These are phyloP conservation scores for Microctonus hyperodae DNA, from an alignment of 2,888 invertebrate genomes.

Conservation along the genomic window DNA sequence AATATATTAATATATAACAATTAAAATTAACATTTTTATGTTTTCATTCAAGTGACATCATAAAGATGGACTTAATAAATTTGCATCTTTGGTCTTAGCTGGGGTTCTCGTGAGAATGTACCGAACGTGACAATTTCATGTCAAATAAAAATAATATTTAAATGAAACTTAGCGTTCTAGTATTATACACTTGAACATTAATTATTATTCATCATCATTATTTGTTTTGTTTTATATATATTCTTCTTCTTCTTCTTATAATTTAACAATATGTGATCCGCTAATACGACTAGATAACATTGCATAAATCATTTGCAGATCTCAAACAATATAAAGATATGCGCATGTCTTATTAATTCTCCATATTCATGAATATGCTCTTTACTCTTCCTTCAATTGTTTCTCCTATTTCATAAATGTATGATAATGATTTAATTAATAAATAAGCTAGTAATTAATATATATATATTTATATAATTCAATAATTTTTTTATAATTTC, in stretches of 20 bases:
- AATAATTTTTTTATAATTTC: too few species aligned
- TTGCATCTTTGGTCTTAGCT: slow-evolving; percentile 42
- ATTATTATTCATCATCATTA: slow-evolving; percentile 10
- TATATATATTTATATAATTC: too few species aligned
- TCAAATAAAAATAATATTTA: slow-evolving; percentile 36
- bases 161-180: slow-evolving; percentile 36
- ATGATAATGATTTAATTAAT: too few species aligned
- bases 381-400: too few species aligned
- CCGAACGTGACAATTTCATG: slow-evolving; percentile 38
- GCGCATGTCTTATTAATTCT: slow-evolving; percentile 37
- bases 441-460: background rate
- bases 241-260: slow-evolving; percentile 15
- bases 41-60: slow-evolving; percentile 21
- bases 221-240: slow-evolving; percentile 16
- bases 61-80: slow-evolving; percentile 25
- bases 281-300: slow-evolving; percentile 52
- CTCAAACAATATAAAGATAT: slow-evolving; percentile 50
- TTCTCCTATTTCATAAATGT: background rate
- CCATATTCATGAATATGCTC: slow-evolving; percentile 11
- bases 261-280: slow-evolving; percentile 34
- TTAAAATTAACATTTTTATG: background rate
- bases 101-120: slow-evolving; percentile 42
- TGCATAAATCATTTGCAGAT: slow-evolving; percentile 50
- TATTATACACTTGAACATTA: background rate
- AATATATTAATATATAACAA: slow-evolving; percentile 25